Evolutionary conservation across 30 jellyfish, hydroid and myxozoan species (phyloP).

Genomic region (Aurelia sp.): DNA sequence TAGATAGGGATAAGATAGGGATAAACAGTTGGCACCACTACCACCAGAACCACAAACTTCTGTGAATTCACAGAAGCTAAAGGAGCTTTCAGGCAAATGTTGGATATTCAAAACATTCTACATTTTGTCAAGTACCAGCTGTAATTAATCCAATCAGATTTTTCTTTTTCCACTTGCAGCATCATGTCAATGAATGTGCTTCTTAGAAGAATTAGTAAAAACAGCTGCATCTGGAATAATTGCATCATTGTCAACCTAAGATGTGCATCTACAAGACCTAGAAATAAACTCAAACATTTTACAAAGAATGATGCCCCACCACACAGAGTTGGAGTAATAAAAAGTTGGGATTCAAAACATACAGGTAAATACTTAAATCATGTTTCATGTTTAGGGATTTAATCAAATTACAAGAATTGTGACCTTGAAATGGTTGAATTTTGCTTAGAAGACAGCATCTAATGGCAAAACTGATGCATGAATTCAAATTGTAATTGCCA

Average conservation of each 20-base stretch:
- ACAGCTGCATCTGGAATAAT: not conserved
- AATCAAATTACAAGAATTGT: too few species aligned
- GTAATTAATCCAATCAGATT: not conserved
- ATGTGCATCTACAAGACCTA: conserved; percentile 34
- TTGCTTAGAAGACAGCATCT: too few species aligned
- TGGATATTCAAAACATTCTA: too few species aligned
- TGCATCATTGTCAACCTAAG: not conserved
- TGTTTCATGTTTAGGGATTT: too few species aligned
- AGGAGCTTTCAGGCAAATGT: too few species aligned
- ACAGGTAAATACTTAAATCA: conserved; percentile 62
- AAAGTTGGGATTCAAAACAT: conserved; percentile 91
- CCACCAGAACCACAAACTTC: too few species aligned
- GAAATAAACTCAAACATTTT: conserved; percentile 18
- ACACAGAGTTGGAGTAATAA: conserved; percentile 82
- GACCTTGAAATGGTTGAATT: too few species aligned
- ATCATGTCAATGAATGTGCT: conserved; percentile 6
- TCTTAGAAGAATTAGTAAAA: conserved; percentile 4
- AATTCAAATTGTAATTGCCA: too few species aligned
- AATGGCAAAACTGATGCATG: too few species aligned
- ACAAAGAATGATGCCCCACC: conserved; percentile 83
- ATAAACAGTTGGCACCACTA: too few species aligned
- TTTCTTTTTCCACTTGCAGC: not conserved
- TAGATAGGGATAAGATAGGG: too few species aligned
- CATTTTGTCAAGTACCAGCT: not conserved
- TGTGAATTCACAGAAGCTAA: too few species aligned